A percentile compares a stretch with the other conserved stretches of the same genome.
These are phyloP conservation scores for Cisticola juncidis DNA, from an alignment of 2,113 vertebrate genomes.

Conservation along the genomic window DNA sequence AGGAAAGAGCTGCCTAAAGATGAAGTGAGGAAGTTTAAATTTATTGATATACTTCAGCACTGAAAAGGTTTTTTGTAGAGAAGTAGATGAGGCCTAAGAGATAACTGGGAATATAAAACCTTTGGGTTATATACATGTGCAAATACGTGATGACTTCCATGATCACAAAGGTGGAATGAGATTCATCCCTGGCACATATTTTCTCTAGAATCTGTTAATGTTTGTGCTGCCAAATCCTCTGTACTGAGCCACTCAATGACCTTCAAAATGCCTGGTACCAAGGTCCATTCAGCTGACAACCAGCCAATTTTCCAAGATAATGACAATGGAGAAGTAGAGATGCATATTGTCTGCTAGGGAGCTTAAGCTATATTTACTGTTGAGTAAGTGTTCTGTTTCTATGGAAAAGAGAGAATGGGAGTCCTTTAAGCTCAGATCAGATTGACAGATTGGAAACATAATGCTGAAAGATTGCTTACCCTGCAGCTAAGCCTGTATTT, in stretches of 20 bases:
- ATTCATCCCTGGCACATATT: not conserved
- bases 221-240: not conserved
- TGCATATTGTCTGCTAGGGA: not conserved
- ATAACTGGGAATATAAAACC: not conserved
- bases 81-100: not conserved
- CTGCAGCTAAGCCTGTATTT: constrained; percentile 33
- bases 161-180: not conserved
- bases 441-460: constrained; percentile 56
- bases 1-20: not conserved
- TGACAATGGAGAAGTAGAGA: not conserved
- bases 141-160: not conserved
- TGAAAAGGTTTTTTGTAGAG: not conserved
- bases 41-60: not conserved
- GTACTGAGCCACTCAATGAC: not conserved
- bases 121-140: not conserved
- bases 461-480: constrained; percentile 40
- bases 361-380: constrained; percentile 28
- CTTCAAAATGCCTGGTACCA: not conserved
- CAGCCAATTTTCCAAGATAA: constrained; percentile 26
- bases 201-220: not conserved
- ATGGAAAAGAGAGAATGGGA: constrained; percentile 10
- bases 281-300: constrained; percentile 17
- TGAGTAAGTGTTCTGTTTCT: constrained; percentile 27
- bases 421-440: constrained; percentile 30
- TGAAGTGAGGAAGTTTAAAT: not conserved